Conservation (phyloP, 1,140 invertebrate species). For the Diprion similis region DNA sequence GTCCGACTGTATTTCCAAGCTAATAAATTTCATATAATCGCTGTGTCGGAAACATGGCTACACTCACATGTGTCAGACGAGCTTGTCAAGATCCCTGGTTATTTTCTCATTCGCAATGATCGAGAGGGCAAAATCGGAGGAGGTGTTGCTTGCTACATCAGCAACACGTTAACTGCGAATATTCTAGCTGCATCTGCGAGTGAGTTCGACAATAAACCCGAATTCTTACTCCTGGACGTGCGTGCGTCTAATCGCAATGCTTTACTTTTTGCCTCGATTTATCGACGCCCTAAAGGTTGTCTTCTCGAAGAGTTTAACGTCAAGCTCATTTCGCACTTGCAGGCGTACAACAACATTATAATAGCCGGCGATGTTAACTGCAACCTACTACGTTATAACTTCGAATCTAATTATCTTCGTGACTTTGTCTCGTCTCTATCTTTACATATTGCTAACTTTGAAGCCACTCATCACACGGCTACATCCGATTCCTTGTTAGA, state of each 20-base stretch:
- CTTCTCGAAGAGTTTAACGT: constrained; percentile 14
- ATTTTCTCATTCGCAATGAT: no score
- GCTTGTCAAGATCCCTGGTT: neutral
- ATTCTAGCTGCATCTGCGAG: neutral
- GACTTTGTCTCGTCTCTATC: no score
- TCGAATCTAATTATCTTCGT: no score
- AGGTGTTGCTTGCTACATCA: constrained; percentile 16
- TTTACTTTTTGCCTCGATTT: constrained; percentile 6
- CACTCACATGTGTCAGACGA: constrained; percentile 3
- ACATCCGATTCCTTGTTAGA: constrained; percentile 6
- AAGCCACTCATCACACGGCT: neutral
- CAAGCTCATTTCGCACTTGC: no score
- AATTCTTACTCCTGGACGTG: neutral
- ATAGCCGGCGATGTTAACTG: no score
- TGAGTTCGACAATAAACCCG: neutral
- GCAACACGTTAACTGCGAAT: neutral
- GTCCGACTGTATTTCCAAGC: neutral
- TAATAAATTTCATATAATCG: constrained; percentile 7
- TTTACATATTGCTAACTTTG: no score
- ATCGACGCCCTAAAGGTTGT: neutral
- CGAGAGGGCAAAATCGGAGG: no score
- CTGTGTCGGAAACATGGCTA: constrained; percentile 14
- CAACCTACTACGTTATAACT: no score
- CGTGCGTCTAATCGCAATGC: neutral
- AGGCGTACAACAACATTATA: neutral